Evolutionary conservation across 1,140 invertebrate genomes (phyloP), one percentile per base, ranked within the genome.

Genomic region (Helicoverpa zea): DNA sequence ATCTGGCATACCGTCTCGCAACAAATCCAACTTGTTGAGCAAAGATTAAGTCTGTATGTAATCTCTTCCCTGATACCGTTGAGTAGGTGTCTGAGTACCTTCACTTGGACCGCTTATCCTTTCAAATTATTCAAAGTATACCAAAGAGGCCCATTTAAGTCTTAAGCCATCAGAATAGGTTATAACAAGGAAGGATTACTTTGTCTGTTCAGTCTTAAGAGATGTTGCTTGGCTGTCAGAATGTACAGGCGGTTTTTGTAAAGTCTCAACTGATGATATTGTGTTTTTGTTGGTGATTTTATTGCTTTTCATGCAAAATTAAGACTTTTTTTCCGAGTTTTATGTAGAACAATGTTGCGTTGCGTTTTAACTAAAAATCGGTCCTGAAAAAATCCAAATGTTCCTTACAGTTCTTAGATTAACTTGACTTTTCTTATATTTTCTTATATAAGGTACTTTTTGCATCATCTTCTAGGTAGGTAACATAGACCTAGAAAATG

Each of bases 61-160:
- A 70, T 70, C 63, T 79, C 5, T 58, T 66, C 7, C 30, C 30
- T 70, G 35, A 78, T 78, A 78, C 35, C 51, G 5, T 56, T 68
- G 63, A 68, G 64, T 79, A 56, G 52, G 12, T 30, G 35, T 23
- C 59, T 16, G 13, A 49, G 35, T 59, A 77, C 59, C 54, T 70
- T 79, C 10, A n/a, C 64, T 51, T 16, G 61, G n/a, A 47, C n/a
- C 63, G 63, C 63, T 78, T 49, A 56, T 43, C 54, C 13, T 70
- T 35, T 47, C 58, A 51, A 70, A 70, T 79, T 70, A 68, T 79
- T 79, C 76, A 79, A 70, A 79, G 64, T 58, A 58, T n/a, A 66
- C 29, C 49, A 77, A 54, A 77, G 29, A 66, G 23, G n/a, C 30
- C 29, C n/a, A 70, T 79, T 79, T 79, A 79, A 56, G 70, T 70